Base-by-base conservation (phyloP, 1,140 invertebrate species). In the Dendroctonus ponderosae region DNA sequence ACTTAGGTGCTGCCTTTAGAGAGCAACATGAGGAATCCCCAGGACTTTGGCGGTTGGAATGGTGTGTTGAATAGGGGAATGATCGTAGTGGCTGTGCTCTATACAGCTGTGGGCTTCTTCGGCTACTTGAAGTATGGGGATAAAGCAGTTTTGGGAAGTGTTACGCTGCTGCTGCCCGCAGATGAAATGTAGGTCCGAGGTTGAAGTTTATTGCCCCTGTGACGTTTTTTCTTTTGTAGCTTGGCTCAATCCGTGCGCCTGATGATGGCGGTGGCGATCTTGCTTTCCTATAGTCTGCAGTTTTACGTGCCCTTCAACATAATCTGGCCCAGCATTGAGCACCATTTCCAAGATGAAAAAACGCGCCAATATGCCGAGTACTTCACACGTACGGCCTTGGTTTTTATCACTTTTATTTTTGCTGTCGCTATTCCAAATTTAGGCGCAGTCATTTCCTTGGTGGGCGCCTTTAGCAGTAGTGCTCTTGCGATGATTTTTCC, bases 301-400 rank as follows among this genome's bases (percentile, higher is more conserved):
- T 91, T 96, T 69, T 97, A 96, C 79, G 94, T 97, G 38, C 92
- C 94, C 5, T 87, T 96, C 76, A 89, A 89, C 69, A 94, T 97
- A 64, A 86, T 95, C 26, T 95, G 92, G 88, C 91, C 92, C 1
- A 82, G 79, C 59, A 79, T 92, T 11, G 84, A 85, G 74, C 79
- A 80, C 14, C 82, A 85, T 69, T 83, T 90, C 70, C 79, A 84
- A 7, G 83, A 85, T 1, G 82, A 84, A 62, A 78, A 81, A 56
- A 80, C 81, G 9, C 83, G 86, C 69, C 78, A 83, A 53, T 77
- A 89, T 43, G 85, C 86, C 6, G 90, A 94, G 76, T 86, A 86
- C 63, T 74, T 83, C 4, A 85, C 92, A 2, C 81, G 92, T 63
- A 84, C 89, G 5, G 59, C 84, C 46, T 79, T 94, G 26, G 90